Conservation (phyloP, 2,888 invertebrate genomes). For the Monopis laevigella region DNA sequence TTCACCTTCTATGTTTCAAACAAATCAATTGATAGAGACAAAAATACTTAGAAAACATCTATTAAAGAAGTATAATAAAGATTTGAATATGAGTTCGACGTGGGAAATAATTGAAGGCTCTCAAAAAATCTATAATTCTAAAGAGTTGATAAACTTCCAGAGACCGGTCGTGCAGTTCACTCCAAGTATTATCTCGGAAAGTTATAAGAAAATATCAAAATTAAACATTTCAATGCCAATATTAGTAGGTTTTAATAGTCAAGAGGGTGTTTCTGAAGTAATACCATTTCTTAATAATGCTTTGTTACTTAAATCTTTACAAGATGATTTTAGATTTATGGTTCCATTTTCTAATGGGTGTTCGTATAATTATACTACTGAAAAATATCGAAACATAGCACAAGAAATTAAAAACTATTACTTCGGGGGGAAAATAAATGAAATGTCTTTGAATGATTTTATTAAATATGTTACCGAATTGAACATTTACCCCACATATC, state of each 20-base stretch:
- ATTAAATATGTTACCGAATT: constrained; percentile 52
- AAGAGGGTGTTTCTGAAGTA: constrained; percentile 55
- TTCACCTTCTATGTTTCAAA: constrained; percentile 44
- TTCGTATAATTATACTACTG: constrained; percentile 31
- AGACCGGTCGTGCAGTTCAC: constrained; percentile 46
- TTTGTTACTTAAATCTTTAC: constrained; percentile 35
- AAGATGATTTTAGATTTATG: constrained; percentile 41
- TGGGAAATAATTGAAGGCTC: constrained; percentile 35
- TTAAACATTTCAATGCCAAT: constrained; percentile 32
- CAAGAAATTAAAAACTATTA: constrained; percentile 38
- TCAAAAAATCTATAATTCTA: constrained; percentile 37
- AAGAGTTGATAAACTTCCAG: constrained; percentile 41
- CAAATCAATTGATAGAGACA: constrained; percentile 30
- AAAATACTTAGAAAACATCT: constrained; percentile 31
- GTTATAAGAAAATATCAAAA: constrained; percentile 28
- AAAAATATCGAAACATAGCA: constrained; percentile 31
- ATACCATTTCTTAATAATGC: constrained; percentile 48
- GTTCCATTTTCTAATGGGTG: constrained; percentile 48
- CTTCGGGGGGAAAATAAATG: constrained; percentile 34
- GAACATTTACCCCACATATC: constrained; percentile 47
- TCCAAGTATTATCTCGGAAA: constrained; percentile 34
- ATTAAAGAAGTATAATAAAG: constrained; percentile 20
- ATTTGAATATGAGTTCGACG: constrained; percentile 28
- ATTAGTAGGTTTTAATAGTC: constrained; percentile 57
- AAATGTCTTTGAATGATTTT: constrained; percentile 35